phyloP scores from a whole-genome alignment of 2,888 invertebrate genomes.

The Noctuana brunneofusca region DNA sequence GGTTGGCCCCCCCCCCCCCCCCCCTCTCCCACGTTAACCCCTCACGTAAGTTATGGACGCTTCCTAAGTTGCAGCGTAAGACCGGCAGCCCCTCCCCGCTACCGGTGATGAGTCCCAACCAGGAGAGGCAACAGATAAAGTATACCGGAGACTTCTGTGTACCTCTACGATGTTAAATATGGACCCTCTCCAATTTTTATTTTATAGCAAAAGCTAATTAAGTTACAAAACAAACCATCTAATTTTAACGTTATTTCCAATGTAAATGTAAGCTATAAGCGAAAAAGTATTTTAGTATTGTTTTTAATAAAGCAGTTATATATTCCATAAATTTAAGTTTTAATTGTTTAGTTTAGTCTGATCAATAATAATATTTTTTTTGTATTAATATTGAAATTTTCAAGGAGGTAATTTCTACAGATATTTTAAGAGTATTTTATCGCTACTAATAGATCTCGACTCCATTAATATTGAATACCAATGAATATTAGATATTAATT shows the following conservation, averaged over 20 bases:
- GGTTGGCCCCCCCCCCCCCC: too few relatives aligned
- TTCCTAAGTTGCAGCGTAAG: too few relatives aligned
- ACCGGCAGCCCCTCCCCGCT: constrained; percentile 10
- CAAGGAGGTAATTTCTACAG: neutral
- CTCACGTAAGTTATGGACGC: too few relatives aligned
- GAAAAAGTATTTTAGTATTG: too few relatives aligned
- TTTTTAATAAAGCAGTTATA: too few relatives aligned
- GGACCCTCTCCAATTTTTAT: neutral
- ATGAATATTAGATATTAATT: too few relatives aligned
- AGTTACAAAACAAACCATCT: too few relatives aligned
- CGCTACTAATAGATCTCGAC: neutral
- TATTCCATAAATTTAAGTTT: neutral
- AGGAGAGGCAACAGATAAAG: constrained; percentile 46
- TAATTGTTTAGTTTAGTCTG: neutral
- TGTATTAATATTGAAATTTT: too few relatives aligned
- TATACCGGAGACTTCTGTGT: neutral
- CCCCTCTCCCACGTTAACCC: too few relatives aligned
- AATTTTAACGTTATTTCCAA: too few relatives aligned
- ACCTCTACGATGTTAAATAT: constrained; percentile 4
- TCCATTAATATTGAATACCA: neutral
- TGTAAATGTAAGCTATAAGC: too few relatives aligned
- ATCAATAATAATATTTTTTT: too few relatives aligned
- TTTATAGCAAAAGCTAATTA: neutral
- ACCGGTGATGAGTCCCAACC: neutral
- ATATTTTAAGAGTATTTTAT: neutral